Base-by-base conservation (phyloP, 2,888 invertebrate species). In the Heliconius sara region DNA sequence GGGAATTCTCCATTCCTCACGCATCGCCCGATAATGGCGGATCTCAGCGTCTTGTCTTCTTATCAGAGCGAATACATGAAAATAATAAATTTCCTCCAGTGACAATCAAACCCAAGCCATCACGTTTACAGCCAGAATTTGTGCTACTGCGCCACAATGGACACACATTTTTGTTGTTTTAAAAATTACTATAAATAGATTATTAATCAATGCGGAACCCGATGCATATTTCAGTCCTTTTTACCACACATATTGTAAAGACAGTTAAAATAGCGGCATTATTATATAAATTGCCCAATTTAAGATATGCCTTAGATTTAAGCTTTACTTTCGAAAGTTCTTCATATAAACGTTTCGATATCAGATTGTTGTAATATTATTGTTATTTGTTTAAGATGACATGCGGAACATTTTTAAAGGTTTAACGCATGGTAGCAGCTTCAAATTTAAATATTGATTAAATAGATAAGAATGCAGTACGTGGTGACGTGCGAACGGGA, bases 241-340 rank as follows among this genome's bases (percentile, higher is more conserved):
- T 25, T 25, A 68, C 19, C 60, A 12, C 43, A 57, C 19, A 75
- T 70, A 70, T 63, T 74, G 22, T 25, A 70, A 68, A 47, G 30
- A 70, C 68, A 34, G 75, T 79, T 75, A 75, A 60, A 57, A 78
- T 73, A 78, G 52, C 78, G 78, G 78, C 19, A 52, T 73, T 66
- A 57, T 78, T 66, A 66, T 22, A 78, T 78, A 73, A 77, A 66
- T 73, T 73, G 66, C 25, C 66, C 39, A 79, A 76, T 81, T 81
- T 79, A 27, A 81, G 77, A 81, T 81, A 79, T 67, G 66, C 34
- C 79, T 79, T 79, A 66, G 81, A 81, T 81, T 77, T 75, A 60
- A 22, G 75, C 65, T 39, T 76, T 76, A 47, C 66, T 77, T 60
- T 74, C 43, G 66, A 25, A 39, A n/a, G 47, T 34, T 52, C 5